These are phyloP conservation scores for Antechinus stuartii DNA, from an alignment of 2,113 vertebrate genomes.

Conservation along the genomic window DNA sequence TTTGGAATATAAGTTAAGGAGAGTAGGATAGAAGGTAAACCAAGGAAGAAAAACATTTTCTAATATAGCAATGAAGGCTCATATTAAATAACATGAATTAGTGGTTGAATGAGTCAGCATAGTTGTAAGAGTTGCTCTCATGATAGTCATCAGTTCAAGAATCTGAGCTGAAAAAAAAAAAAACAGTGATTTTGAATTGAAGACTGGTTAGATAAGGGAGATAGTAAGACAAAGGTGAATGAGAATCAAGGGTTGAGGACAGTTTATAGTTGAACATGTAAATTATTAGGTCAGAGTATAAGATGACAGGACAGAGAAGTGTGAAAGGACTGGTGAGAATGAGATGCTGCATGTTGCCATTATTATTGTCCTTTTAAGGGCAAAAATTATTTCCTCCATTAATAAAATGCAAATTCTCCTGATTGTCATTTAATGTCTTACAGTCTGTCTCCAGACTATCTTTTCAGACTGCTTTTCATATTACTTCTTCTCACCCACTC, in stretches of 20 bases:
- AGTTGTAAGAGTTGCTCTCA: background rate
- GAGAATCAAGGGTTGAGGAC: background rate
- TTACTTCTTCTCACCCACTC: background rate
- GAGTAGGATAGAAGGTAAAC: background rate
- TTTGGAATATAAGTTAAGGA: background rate
- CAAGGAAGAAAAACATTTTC: background rate
- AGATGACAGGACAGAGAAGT: background rate
- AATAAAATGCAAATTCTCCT: background rate
- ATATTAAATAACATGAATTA: background rate
- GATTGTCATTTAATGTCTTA: background rate
- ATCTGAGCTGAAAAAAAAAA: background rate
- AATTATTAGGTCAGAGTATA: background rate
- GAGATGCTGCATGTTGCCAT: background rate
- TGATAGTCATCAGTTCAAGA: background rate
- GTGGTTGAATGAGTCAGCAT: background rate
- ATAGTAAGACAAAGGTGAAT: background rate
- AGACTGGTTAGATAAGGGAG: background rate
- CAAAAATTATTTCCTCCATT: background rate
- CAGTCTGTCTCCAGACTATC: background rate
- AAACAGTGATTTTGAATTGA: background rate
- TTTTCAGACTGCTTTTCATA: background rate
- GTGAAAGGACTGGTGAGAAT: background rate
- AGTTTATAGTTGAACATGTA: background rate
- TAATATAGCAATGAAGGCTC: background rate
- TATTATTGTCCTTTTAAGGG: background rate